These are phyloP conservation scores for Elysia crispata DNA, from an alignment of 2,888 invertebrate species.

Conservation along the genomic window DNA sequence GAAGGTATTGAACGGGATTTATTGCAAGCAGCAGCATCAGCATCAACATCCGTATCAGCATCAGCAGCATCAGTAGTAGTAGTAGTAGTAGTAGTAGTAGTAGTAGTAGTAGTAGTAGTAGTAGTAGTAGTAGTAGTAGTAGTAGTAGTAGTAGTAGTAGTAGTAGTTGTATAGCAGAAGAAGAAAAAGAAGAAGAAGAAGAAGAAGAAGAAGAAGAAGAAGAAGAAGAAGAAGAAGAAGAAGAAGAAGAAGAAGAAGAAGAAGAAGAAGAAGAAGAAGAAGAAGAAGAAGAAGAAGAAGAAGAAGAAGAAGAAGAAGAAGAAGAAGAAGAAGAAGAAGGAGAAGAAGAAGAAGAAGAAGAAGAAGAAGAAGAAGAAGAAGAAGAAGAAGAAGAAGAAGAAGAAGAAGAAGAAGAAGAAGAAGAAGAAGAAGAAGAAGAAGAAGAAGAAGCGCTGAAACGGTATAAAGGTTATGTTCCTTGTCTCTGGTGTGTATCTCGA, in stretches of 20 bases:
- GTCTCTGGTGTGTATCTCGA: not conserved
- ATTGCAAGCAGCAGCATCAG: not conserved
- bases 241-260: not conserved
- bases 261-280: slow-evolving; percentile 29
- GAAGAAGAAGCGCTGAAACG: not conserved
- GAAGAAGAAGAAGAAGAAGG: slow-evolving; percentile 27
- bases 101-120: too few species aligned
- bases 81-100: too few species aligned
- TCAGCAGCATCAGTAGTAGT: too few species aligned
- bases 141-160: too few species aligned
- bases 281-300: slow-evolving; percentile 32
- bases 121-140: too few species aligned
- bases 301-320: slow-evolving; percentile 19
- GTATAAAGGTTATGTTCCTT: too few species aligned
- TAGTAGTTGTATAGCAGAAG: too few species aligned
- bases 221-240: slow-evolving; percentile 11
- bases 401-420: slow-evolving; percentile 1
- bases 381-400: not conserved
- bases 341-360: slow-evolving; percentile 24
- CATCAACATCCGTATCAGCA: not conserved
- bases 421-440: slow-evolving; percentile 16
- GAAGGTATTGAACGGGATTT: not conserved
- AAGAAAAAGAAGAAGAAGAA: too few species aligned
- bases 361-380: slow-evolving; percentile 17
- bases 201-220: not conserved